Evolutionary conservation across 2,113 vertebrate species (phyloP).

Genomic region (Chlorodrepanis virens): DNA sequence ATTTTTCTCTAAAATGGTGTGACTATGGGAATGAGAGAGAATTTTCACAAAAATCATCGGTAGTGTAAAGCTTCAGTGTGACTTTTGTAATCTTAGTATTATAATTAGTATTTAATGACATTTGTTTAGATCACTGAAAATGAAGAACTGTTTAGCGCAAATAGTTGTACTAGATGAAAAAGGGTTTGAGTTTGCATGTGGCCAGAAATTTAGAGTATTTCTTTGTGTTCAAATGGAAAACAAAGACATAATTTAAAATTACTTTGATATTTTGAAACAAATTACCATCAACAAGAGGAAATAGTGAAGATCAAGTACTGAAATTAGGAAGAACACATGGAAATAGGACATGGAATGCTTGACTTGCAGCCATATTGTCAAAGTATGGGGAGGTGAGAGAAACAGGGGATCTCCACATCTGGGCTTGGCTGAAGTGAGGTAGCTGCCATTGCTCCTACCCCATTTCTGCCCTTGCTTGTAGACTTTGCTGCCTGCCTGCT

Average conservation of each 20-base stretch:
- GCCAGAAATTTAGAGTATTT: neutral
- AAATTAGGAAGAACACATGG: neutral
- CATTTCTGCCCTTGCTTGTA: neutral
- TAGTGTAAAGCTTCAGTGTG: neutral
- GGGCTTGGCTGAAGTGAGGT: neutral
- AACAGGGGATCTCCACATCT: neutral
- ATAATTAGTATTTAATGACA: neutral
- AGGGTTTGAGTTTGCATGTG: neutral
- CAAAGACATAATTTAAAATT: neutral
- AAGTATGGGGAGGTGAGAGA: neutral
- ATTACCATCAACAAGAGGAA: neutral
- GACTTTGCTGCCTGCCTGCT: neutral
- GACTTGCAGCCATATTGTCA: accelerated
- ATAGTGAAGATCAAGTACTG: neutral
- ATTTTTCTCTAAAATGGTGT: neutral
- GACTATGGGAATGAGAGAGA: neutral
- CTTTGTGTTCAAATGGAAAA: neutral
- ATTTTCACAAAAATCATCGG: neutral
- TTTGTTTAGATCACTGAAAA: neutral
- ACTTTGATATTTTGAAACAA: neutral
- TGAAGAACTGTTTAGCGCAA: neutral
- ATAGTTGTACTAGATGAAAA: neutral
- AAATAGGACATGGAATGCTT: neutral
- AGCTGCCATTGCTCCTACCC: neutral
- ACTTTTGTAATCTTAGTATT: neutral